Base-by-base conservation (phyloP, 2,888 invertebrate genomes). In the Leucoma salicis region DNA sequence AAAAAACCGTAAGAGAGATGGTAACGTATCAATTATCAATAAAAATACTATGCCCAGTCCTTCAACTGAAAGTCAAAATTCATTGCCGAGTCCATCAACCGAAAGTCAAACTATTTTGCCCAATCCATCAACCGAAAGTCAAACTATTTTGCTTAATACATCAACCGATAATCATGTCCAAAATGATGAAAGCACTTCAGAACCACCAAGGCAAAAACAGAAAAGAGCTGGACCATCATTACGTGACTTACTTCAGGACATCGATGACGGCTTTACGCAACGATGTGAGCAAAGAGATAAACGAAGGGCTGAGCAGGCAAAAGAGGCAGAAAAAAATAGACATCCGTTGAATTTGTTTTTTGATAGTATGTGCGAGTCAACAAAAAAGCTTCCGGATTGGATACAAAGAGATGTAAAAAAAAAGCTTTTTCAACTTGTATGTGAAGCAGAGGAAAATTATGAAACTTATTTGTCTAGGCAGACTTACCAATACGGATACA, bases 311-410 rank as follows among this genome's bases (percentile, higher is more conserved):
- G 27, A 55, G 36, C 43, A 50, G 46, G 48, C 50, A 32, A 46
- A 49, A 50, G 52, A 55, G 44, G 12, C 29, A 52, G 45, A 53
- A 49, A 46, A n/a, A n/a, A 29, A 48, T 32, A 51, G 31, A 50
- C 55, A 57, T 52, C 52, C 60, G 37, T 52, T 57, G 12, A 24
- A 34, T 34, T 34, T 24, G 12, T 35, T 35, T 35, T 35, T 25
- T 52, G 53, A 57, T 41, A 61, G 57, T 53, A 57, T 61, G 57
- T 52, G 54, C 49, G 56, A 56, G 45, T 13, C 29, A 29, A 29
- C 29, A 7, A 29, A 29, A 46, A 48, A 46, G 46, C 39, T 53
- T 43, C 53, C 49, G 34, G 48, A 47, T 47, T 50, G 49, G 48
- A 12, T 49, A 42, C 46, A 50, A 46, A 46, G 44, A 42, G 46